A percentile compares a stretch with the other conserved stretches of the same genome.
These are phyloP conservation scores for Spinibarbus caldwelli DNA, from an alignment of 2,797 vertebrate species.

Conservation along the genomic window DNA sequence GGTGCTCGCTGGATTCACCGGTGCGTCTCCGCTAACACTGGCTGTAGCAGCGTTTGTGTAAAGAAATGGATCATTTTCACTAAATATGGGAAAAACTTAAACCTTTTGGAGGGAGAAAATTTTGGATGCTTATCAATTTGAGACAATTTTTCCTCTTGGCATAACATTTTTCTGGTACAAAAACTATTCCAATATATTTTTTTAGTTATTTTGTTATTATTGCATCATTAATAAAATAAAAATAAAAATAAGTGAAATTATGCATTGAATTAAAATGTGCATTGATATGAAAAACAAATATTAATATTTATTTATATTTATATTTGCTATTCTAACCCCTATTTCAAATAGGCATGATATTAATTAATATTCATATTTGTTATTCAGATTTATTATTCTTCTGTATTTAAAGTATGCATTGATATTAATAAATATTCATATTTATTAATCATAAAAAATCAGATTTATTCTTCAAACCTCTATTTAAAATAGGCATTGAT, in stretches of 20 bases:
- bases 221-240: no score
- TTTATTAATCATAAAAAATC: no score
- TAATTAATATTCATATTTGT: background rate
- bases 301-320: background rate
- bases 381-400: background rate
- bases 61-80: background rate
- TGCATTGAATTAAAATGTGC: background rate
- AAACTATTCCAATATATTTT: no score
- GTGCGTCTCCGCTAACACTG: conserved; percentile 67
- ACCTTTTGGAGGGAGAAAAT: background rate
- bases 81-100: background rate
- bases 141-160: background rate
- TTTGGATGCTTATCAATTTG: background rate
- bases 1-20: conserved; percentile 88
- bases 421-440: background rate
- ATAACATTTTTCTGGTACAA: no score
- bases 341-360: no score
- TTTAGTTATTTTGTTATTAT: no score
- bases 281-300: background rate
- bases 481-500: background rate
- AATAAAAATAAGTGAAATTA: background rate
- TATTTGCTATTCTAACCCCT: background rate
- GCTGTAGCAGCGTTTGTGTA: background rate
- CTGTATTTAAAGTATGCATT: background rate
- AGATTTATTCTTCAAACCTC: background rate